Evolutionary conservation across 1,140 invertebrate genomes (phyloP).

Genomic region (Pseudomyrmex flavicornis): DNA sequence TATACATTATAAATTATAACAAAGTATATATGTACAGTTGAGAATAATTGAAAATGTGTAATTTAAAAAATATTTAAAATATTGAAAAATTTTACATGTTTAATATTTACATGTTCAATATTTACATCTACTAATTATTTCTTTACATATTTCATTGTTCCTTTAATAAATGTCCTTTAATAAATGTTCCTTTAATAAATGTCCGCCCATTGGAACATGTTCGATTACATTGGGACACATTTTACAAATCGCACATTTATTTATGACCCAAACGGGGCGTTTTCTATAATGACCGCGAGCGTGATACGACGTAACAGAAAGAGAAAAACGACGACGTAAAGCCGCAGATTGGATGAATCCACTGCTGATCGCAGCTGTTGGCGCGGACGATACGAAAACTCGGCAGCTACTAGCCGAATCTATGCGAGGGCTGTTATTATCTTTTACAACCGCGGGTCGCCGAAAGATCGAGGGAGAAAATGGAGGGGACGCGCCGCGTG

Average conservation of each 20-base stretch:
- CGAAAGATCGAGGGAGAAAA: not conserved
- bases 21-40: too few relatives aligned
- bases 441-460: constrained; percentile 75
- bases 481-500: constrained; percentile 66
- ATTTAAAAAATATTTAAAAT: too few relatives aligned
- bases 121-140: too few relatives aligned
- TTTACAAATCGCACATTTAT: not conserved
- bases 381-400: constrained; percentile 43
- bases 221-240: too few relatives aligned
- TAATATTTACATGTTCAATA: too few relatives aligned
- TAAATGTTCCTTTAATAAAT: too few relatives aligned
- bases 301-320: constrained; percentile 11
- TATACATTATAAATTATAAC: too few relatives aligned
- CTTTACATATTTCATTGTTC: too few relatives aligned
- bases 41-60: too few relatives aligned
- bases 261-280: not conserved
- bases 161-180: too few relatives aligned
- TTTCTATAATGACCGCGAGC: not conserved
- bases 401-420: constrained; percentile 72
- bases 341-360: not conserved
- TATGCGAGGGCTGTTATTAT: constrained; percentile 80
- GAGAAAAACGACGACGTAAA: constrained; percentile 17
- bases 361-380: constrained; percentile 64
- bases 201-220: too few relatives aligned
- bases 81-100: too few relatives aligned